Evolutionary conservation across 2,113 vertebrate species (phyloP), one percentile per base, ranked within the genome.

Genomic region (Perca flavescens): DNA sequence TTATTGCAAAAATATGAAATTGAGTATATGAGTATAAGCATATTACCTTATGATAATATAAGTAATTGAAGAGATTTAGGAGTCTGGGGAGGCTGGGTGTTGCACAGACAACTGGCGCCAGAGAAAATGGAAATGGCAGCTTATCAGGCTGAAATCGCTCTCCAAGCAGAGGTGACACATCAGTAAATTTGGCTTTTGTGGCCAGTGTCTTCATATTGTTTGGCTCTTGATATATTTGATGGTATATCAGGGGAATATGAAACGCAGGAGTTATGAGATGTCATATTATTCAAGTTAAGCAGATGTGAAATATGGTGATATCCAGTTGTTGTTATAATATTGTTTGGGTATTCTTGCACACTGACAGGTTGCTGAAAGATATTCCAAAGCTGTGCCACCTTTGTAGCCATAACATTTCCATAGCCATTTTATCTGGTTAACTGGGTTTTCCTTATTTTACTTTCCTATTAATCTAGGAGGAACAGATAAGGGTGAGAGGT

Each of bases 21-120:
- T 90, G 87, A 94, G 88, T 93, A 94, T 94, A 93, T 93, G 92
- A 94, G 89, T 92, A 92, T 94, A 94, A 94, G 91, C 91, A 92
- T 93, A 95, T 95, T 94, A 95, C 91, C 92, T 93, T 93, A 93
- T 93, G 90, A 94, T 95, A 94, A 94, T 94, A 93, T 93, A 94
- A 95, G 92, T 94, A 93, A 95, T 94, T 94, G 91, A 92, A 78
- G 86, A 93, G 92, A 94, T 95, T 94, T 94, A 95, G 90, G 90
- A 90, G 88, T 74, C 80, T 84, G 69, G 70, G 58, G 84, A 93
- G 73, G 49, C 80, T 73, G 82, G 80, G 63, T 79, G 69, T 80
- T 87, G 81, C 88, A 85, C 85, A 77, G 89, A 93, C 90, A 91
- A 72, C 82, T 79, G 72, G n/a, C 43, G 22, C 43, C 61, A 62